A percentile compares a stretch with the other conserved stretches of the same genome.
phyloP scores from a whole-genome alignment of 2,888 invertebrate genomes.

The Crocallis elinguaria region DNA sequence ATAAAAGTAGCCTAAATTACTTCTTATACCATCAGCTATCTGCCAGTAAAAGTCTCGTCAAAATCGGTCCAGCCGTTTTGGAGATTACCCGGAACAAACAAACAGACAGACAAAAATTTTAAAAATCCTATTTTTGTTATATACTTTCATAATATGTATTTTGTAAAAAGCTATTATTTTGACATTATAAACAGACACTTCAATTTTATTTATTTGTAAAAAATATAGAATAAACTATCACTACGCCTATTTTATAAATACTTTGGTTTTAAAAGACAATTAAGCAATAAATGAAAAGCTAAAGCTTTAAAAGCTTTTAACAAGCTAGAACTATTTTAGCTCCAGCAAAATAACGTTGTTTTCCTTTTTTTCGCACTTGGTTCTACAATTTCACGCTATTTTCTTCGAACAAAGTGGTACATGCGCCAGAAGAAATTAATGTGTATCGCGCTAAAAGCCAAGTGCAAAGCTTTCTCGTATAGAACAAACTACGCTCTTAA shows the following conservation, averaged over 20 bases:
- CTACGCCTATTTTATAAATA: background rate
- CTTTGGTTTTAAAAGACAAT: background rate
- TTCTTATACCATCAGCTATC: too few species aligned
- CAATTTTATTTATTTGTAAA: too few species aligned
- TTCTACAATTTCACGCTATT: constrained; percentile 26
- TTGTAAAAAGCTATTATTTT: too few species aligned
- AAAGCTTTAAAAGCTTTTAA: background rate
- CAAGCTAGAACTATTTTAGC: constrained; percentile 2
- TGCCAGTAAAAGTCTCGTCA: too few species aligned
- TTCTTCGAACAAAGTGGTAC: constrained; percentile 40
- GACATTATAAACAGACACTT: too few species aligned
- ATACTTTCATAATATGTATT: too few species aligned
- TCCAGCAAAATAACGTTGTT: constrained; percentile 6
- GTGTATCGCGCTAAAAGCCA: constrained; percentile 52
- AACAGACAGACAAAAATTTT: too few species aligned
- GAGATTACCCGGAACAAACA: too few species aligned
- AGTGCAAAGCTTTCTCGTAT: constrained; percentile 52
- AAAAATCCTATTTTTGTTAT: too few species aligned
- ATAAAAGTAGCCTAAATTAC: too few species aligned
- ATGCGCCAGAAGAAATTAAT: constrained; percentile 51
- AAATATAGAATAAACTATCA: too few species aligned
- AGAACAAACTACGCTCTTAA: constrained; percentile 49
- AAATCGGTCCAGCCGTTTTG: too few species aligned
- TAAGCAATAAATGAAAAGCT: background rate
- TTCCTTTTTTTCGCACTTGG: constrained; percentile 1